These are phyloP conservation scores for Leucophenga varia DNA, from an alignment of 1,140 invertebrate species.

Conservation along the genomic window DNA sequence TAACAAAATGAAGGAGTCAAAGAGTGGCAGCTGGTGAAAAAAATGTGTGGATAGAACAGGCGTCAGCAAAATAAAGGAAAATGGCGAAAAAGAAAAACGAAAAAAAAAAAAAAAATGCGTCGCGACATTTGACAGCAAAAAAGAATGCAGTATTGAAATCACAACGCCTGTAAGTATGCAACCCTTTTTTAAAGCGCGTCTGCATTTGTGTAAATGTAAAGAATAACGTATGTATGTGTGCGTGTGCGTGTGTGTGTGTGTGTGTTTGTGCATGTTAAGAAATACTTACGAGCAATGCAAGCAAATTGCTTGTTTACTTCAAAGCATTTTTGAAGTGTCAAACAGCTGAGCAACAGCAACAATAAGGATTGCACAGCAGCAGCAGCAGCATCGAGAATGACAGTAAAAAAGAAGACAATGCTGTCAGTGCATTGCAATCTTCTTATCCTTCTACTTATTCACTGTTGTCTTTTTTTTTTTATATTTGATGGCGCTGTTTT, in stretches of 20 bases:
- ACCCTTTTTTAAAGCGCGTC: too few relatives aligned
- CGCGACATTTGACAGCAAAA: slow-evolving; percentile 41
- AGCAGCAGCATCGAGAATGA: slow-evolving; percentile 8
- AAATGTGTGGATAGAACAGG: too few relatives aligned
- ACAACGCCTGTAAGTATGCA: too few relatives aligned
- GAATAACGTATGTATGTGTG: slow-evolving; percentile 35
- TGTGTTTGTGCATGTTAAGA: not conserved
- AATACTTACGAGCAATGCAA: not conserved
- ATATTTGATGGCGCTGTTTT: too few relatives aligned
- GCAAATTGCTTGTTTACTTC: slow-evolving; percentile 52
- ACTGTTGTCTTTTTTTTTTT: too few relatives aligned
- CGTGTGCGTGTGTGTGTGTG: slow-evolving; percentile 5
- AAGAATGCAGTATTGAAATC: slow-evolving; percentile 24
- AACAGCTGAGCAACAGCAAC: slow-evolving; percentile 17
- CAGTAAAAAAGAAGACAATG: not conserved
- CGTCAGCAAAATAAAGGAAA: too few relatives aligned
- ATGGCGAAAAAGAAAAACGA: too few relatives aligned
- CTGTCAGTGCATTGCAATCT: slow-evolving; percentile 12
- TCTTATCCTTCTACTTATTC: too few relatives aligned
- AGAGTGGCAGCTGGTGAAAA: slow-evolving; percentile 19
- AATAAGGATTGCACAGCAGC: too few relatives aligned
- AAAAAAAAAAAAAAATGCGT: slow-evolving; percentile 39
- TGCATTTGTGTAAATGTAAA: too few relatives aligned
- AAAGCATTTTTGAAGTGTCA: slow-evolving; percentile 43
- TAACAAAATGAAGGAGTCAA: too few relatives aligned